Evolutionary conservation across 2,113 vertebrate species (phyloP), one percentile per base, ranked within the genome.

Genomic region (Athene noctua): DNA sequence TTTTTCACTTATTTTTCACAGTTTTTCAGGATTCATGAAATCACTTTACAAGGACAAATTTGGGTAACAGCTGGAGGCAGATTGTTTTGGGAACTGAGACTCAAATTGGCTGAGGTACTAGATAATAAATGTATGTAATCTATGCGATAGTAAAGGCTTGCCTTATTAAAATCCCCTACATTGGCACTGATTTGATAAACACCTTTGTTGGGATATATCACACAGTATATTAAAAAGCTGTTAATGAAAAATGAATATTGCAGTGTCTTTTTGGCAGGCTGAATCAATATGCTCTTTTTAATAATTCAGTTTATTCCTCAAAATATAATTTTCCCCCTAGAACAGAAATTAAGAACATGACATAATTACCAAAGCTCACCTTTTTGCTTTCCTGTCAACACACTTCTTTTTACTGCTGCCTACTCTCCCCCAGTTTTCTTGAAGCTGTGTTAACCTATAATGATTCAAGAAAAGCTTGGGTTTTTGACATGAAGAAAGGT

Each of bases 211-310:
- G 44, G 54, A 92, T 94, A 61, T 32, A 92, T 75, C 70, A 88
- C 29, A 63, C 5, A 85, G 72, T 86, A 54, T 85, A 96, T 97
- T 97, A 96, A 95, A 95, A 96, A 86, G 42, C 58, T 95, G 92
- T 93, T 97, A 96, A 94, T 96, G 94, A 97, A 93, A 97, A 97
- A 97, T 97, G 72, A 96, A 96, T 96, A 96, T 94, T 94, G 62
- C 84, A 66, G 52, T 90, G 65, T 85, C 87, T 80, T 96, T 96
- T 87, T 87, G 89, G 80, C 85, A 93, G 68, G 25, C 40, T 27
- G 63, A 93, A 85, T 90, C 71, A 96, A 91, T 96, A 86, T 77
- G 15, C 3, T 93, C 58, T 59, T 88, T 96, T 93, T 80, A 96
- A 97, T 97, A 96, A 97, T 90, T 95, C 54, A 95, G 29, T 95